phyloP scores from a whole-genome alignment of 1,140 invertebrate genomes.

The Drosophila pandora region DNA sequence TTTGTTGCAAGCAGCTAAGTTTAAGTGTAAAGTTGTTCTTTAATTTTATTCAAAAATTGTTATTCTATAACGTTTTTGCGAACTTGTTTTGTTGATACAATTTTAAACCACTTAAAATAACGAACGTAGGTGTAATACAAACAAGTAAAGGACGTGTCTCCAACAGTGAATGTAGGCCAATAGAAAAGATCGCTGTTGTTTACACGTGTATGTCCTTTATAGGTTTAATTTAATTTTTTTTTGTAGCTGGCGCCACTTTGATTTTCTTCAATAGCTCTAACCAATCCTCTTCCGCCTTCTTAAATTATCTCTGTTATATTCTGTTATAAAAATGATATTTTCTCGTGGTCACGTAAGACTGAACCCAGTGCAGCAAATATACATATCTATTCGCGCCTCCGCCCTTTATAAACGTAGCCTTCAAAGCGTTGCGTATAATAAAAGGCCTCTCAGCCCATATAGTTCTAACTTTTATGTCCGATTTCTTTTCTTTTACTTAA shows the following conservation, averaged over 20 bases:
- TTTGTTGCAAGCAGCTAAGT: constrained; percentile 80
- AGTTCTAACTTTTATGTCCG: constrained; percentile 45
- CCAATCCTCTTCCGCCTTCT: constrained; percentile 44
- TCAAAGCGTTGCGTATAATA: constrained; percentile 42
- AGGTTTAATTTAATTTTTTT: constrained; percentile 25
- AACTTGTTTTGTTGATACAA: constrained; percentile 49
- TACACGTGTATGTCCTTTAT: constrained; percentile 35
- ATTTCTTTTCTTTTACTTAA: constrained; percentile 58
- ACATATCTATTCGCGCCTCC: constrained; percentile 13
- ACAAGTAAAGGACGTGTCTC: constrained; percentile 37
- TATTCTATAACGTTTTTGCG: constrained; percentile 76
- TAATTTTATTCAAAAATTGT: constrained; percentile 57
- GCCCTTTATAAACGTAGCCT: constrained; percentile 11
- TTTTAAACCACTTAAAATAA: constrained; percentile 26
- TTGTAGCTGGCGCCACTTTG: constrained; percentile 38
- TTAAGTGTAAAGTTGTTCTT: constrained; percentile 77
- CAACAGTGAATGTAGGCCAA: constrained; percentile 39
- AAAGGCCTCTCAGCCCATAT: constrained; percentile 39
- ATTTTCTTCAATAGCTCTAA: constrained; percentile 63
- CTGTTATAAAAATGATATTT: constrained; percentile 74
- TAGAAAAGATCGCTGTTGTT: constrained; percentile 54
- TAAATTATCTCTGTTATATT: constrained; percentile 25
- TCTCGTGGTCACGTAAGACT: constrained; percentile 57
- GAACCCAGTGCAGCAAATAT: constrained; percentile 50
- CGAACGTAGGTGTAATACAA: constrained; percentile 16